Base-by-base conservation (phyloP, 2,113 vertebrate species). In the Diphyllodes magnificus region DNA sequence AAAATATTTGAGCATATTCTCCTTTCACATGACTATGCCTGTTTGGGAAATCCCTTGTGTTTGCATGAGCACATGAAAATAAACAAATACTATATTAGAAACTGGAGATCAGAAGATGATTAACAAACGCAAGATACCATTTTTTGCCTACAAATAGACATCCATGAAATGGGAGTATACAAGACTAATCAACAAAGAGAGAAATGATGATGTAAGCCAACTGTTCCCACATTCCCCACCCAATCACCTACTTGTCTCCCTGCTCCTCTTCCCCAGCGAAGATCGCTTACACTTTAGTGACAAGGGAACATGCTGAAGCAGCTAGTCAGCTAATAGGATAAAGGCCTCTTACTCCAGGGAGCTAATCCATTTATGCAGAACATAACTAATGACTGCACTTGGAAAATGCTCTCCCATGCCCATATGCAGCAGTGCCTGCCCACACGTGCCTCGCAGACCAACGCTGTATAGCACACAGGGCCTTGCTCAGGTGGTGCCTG, bases 291-390 rank as follows among this genome's bases (percentile, higher is more conserved):
- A 42, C 5, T 1, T 45, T 13, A 59, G 71, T 42, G 69, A 81
- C 53, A 63, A 49, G 40, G 33, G 13, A 75, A 81, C 65, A 71
- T 11, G 44, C 59, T 70, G 31, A 77, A 95, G 70, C 47, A 60
- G 72, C 57, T 90, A 71, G 78, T 9, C 75, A 75, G 61, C 53
- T 95, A 92, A 71, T 3, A 82, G 33, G 83, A 85, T 73, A 87
- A 96, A 82, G 28, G 47, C n/a, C 47, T 95, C 77, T 89, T 70
- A 54, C 51, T 91, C 59, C 59, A 85, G 44, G 39, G 60, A 92
- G 61, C 56, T 81, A 83, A 90, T 78, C 60, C 44, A 91, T 73
- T 95, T 88, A 85, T 33, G 40, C 10, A 89, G 63, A 64, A 61
- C 28, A 9, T 50, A 78, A 90, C 84, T 70, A 95, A 88, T 33